phyloP scores from a whole-genome alignment of 1,140 invertebrate species.

The Sycophila sp. region DNA sequence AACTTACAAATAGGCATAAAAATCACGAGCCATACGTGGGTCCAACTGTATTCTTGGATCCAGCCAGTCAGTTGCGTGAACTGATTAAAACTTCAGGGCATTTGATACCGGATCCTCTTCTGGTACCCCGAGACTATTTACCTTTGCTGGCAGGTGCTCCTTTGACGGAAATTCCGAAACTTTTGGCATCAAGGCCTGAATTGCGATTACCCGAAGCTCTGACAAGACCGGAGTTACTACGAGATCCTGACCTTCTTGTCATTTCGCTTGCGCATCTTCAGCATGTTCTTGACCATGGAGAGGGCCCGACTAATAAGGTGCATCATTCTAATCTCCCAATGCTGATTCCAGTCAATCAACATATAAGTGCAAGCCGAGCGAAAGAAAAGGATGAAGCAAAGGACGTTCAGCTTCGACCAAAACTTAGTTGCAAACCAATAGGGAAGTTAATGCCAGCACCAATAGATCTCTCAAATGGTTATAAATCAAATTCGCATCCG shows the following conservation, averaged over 20 bases:
- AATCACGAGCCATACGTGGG: conserved; percentile 7
- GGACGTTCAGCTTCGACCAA: conserved; percentile 47
- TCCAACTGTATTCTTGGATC: conserved; percentile 61
- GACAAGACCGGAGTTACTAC: conserved; percentile 75
- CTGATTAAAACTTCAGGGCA: conserved; percentile 75
- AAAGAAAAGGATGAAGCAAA: conserved; percentile 15
- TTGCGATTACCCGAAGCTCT: conserved; percentile 76
- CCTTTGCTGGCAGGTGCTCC: conserved; percentile 77
- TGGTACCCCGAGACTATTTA: conserved; percentile 80
- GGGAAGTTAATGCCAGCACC: conserved; percentile 61
- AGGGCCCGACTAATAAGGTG: conserved; percentile 46
- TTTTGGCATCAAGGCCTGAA: conserved; percentile 76
- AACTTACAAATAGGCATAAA: neutral
- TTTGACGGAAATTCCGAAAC: conserved; percentile 78
- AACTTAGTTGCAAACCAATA: conserved; percentile 60
- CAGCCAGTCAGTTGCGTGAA: conserved; percentile 77
- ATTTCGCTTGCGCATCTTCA: conserved; percentile 81
- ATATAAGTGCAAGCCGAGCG: conserved; percentile 37
- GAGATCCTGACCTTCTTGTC: conserved; percentile 82
- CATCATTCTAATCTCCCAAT: conserved; percentile 32
- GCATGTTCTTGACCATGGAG: conserved; percentile 70
- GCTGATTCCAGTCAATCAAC: conserved; percentile 49
- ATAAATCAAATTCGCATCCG: conserved; percentile 54
- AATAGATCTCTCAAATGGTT: conserved; percentile 57
- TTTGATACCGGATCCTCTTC: conserved; percentile 80